Percentiles rank a stretch among this genome's conserved stretches.
Conservation (phyloP, 2,888 invertebrate genomes). For the Lepas anatifera region DNA sequence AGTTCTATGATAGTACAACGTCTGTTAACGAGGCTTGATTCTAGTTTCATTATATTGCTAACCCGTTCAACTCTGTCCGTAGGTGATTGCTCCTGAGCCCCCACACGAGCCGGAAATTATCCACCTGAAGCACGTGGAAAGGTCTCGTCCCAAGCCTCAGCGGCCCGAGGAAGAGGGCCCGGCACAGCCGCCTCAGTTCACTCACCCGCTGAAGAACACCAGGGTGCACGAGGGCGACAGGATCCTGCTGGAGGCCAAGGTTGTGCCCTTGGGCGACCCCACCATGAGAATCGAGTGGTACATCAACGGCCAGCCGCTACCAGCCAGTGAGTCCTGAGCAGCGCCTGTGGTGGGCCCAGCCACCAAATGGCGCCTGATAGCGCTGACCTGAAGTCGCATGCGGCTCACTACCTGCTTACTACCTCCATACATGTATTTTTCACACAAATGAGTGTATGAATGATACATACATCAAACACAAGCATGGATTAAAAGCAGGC, state of each 20-base stretch:
- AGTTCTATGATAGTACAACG: no score
- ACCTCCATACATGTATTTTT: no score
- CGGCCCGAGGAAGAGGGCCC: conserved; percentile 72
- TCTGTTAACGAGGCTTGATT: no score
- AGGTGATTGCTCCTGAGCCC: conserved; percentile 84
- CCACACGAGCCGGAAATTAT: conserved; percentile 87
- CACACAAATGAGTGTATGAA: no score
- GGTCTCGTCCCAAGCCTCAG: conserved; percentile 66
- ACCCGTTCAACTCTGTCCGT: no score
- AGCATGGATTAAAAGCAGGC: no score
- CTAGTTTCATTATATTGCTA: no score
- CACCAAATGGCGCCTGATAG: no score
- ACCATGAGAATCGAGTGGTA: conserved; percentile 95
- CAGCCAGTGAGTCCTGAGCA: conserved; percentile 68
- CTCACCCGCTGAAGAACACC: conserved; percentile 57
- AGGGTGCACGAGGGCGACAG: conserved; percentile 79
- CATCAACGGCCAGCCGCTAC: conserved; percentile 76
- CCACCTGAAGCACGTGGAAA: conserved; percentile 81
- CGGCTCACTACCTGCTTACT: no score
- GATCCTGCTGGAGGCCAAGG: conserved; percentile 92
- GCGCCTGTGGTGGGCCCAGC: no score
- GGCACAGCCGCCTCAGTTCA: conserved; percentile 84
- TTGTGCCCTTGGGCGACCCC: conserved; percentile 93
- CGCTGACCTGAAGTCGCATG: no score
- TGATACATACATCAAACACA: no score